Evolutionary conservation across 2,888 invertebrate genomes (phyloP), one percentile per base, ranked within the genome.

Genomic region (Caenorhabditis plicata): DNA sequence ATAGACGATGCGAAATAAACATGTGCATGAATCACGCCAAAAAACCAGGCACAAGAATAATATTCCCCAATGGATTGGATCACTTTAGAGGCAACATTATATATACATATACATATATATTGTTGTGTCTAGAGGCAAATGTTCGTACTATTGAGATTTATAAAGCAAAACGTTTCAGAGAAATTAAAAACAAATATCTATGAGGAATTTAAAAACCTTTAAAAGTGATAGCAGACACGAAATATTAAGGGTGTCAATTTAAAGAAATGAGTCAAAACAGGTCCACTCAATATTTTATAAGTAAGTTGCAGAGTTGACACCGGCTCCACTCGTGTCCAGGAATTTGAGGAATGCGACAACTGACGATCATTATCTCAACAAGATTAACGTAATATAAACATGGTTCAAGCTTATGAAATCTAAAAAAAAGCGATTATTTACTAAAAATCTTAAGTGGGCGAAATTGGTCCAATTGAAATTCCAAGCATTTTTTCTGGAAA

Each of bases 301-400:
- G 9, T 29, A 11, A 8, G 29, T 29, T 11, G 8, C 29, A 9
- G 9, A 29, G 9, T 29, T 11, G 9, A 11, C 29, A 29, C 8
- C 11, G 29, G 9, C 11, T 11, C 11, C 29, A 8, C 36, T 20
- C 8, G 13, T 20, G 11, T 7, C 7, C 7, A 5, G 41, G 41
- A 41, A 41, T 41, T 25, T 41, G 13, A 17, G 41, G 41, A 41
- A 41, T 41, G 41, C 20, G 41, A 27, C 41, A 41, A 23, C 20
- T 41, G 40, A 20, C 40, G 36, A 27, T 27, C 8, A 27, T 27
- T 7, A 27, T 27, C n/a, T n/a, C n/a, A n/a, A n/a, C n/a, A n/a
- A n/a, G n/a, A n/a, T n/a, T n/a, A n/a, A n/a, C n/a, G n/a, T n/a
- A n/a, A n/a, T n/a, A n/a, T n/a, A n/a, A n/a, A n/a, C n/a, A n/a